A percentile compares a stretch with the other conserved stretches of the same genome.
phyloP scores from a whole-genome alignment of 2,797 vertebrate species.

The Hippopotamyrus pictus region DNA sequence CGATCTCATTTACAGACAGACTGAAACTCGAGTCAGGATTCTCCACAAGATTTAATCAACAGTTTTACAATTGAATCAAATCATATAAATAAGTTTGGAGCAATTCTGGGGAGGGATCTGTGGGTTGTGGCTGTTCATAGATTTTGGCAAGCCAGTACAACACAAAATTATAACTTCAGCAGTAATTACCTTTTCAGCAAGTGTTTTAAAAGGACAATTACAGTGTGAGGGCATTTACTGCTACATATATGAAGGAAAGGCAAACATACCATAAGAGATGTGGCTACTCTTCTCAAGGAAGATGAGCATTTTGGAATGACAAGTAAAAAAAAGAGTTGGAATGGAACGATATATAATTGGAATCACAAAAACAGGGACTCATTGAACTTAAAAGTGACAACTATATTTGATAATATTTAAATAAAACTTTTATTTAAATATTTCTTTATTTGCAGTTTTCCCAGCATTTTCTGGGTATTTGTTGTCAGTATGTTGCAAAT shows the following conservation, averaged over 20 bases:
- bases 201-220: neutral
- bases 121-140: neutral
- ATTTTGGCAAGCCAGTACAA: neutral
- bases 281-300: neutral
- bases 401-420: conserved; percentile 15
- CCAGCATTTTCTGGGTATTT: conserved; percentile 26
- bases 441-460: conserved; percentile 11
- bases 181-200: neutral
- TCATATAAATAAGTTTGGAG: neutral
- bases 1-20: neutral
- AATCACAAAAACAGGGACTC: conserved; percentile 51
- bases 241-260: neutral
- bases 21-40: neutral
- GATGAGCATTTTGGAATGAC: neutral
- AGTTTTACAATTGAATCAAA: neutral
- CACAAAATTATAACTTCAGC: neutral
- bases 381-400: conserved; percentile 32
- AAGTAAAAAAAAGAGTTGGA: neutral
- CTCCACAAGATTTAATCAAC: neutral
- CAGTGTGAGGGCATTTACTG: neutral
- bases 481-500: conserved; percentile 50
- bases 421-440: conserved; percentile 62
- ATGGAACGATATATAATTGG: neutral
- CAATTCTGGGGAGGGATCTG: neutral
- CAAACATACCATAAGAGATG: neutral